Evolutionary conservation across 23 tunicate genomes (phyloP).

Genomic region (Aplidium turbinatum): DNA sequence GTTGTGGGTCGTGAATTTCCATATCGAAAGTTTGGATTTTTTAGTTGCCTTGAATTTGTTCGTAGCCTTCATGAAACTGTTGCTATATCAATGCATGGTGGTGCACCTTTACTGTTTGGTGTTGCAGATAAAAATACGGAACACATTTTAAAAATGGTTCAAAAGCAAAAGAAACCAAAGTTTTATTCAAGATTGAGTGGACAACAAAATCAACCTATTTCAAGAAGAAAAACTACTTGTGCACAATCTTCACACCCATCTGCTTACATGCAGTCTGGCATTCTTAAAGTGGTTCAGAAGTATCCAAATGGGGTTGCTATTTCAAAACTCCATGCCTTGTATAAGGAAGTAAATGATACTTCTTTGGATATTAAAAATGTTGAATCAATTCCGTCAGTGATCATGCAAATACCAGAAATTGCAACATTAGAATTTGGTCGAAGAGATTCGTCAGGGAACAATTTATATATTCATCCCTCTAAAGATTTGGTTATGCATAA

Average conservation of each 20-base stretch:
- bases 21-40: constrained; percentile 54
- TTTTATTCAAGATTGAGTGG: constrained; percentile 11
- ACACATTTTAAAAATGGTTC: constrained; percentile 66
- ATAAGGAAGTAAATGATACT: constrained; percentile 48
- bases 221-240: neutral
- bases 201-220: neutral
- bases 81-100: neutral
- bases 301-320: constrained; percentile 58
- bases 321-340: constrained; percentile 41
- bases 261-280: constrained; percentile 33
- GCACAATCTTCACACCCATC: neutral
- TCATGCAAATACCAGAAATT: constrained; percentile 51
- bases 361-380: constrained; percentile 20
- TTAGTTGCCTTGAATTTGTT: constrained; percentile 37
- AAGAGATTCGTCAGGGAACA: constrained; percentile 52
- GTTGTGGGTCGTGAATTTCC: constrained; percentile 36
- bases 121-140: constrained; percentile 71
- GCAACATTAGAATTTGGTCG: constrained; percentile 66
- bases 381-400: neutral
- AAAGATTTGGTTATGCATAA: constrained; percentile 13
- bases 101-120: constrained; percentile 32
- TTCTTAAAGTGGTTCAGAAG: constrained; percentile 35
- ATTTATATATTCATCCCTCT: constrained; percentile 59
- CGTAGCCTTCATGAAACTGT: constrained; percentile 31
- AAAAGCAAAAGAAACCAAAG: constrained; percentile 57